Evolutionary conservation across 1,140 invertebrate species (phyloP), one percentile per base, ranked within the genome.

Genomic region (Littorina saxatilis): DNA sequence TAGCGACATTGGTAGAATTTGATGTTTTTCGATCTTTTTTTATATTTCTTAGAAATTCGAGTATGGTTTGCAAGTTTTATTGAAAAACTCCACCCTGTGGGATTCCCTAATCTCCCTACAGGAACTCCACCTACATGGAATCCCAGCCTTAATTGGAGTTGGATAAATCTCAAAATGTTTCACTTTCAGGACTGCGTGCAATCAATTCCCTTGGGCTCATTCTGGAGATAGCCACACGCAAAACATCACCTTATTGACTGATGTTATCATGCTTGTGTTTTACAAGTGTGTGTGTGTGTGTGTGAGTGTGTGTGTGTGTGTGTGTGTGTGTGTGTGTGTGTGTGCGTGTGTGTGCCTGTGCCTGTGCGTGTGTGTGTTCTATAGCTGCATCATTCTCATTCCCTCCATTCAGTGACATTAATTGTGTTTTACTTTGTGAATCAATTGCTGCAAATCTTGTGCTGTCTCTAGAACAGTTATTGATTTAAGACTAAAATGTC

Each of bases 401-500:
- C 61, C 9, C n/a, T 66, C 27, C 32, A 32, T 27, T 5, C 27
- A 11, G 5, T 66, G 20, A 4, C 32, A 27, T 66, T 61, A 50
- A 35, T 77, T 73, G 27, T 23, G 4, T 75, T 75, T 13, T 73
- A 13, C 35, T 35, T 35, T 23, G 3, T 5, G 35, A 9, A 70
- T 40, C 37, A 32, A 35, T 37, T 29, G 29, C 17, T 23, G 58
- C 40, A 81, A 77, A n/a, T 23, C 37, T 23, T 4, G 43, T 2
- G 32, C 39, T 29, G 13, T 20, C 40, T 43, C 0, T 13, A 66
- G 55, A 23, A 29, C 29, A 40, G 35, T 47, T 61, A 32, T 23
- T 50, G 32, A 35, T 43, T 39, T 43, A n/a, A n/a, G n/a, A n/a
- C n/a, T n/a, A n/a, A n/a, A n/a, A 37, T 76, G 35, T 76, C 66